phyloP scores from a whole-genome alignment of 2,113 vertebrate genomes.

The Colinus virginianus region DNA sequence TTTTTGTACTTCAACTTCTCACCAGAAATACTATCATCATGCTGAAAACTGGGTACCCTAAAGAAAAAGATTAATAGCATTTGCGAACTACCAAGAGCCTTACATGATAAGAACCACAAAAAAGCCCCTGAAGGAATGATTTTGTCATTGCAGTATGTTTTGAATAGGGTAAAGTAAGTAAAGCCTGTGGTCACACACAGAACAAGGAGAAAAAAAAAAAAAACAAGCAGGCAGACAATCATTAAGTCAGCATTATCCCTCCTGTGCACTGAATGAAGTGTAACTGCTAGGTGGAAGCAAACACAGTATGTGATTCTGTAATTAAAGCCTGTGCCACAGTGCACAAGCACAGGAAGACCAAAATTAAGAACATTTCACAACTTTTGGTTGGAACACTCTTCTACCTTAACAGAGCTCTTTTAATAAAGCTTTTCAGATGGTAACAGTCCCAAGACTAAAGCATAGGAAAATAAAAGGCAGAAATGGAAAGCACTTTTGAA shows the following conservation, averaged over 20 bases:
- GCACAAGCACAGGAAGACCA: not conserved
- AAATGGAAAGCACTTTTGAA: constrained; percentile 17
- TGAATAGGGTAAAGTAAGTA: constrained; percentile 33
- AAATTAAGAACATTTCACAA: not conserved
- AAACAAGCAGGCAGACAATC: constrained; percentile 23
- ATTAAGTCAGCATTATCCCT: not conserved
- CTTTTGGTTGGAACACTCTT: not conserved
- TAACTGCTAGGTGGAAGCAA: not conserved
- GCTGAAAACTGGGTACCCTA: not conserved
- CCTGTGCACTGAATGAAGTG: not conserved
- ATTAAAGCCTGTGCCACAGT: not conserved
- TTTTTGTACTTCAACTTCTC: not conserved
- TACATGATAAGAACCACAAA: not conserved
- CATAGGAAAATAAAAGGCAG: constrained; percentile 53
- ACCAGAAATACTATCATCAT: not conserved
- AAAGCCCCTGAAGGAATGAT: not conserved
- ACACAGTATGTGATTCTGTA: not conserved
- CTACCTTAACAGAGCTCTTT: not conserved
- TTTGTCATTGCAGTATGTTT: not conserved
- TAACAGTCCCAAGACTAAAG: not conserved
- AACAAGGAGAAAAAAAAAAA: constrained; percentile 6
- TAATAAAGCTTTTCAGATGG: not conserved
- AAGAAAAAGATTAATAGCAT: not conserved
- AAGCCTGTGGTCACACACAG: not conserved
- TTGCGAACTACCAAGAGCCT: not conserved